Conservation (phyloP, 2,888 invertebrate genomes). For the Drosophila acutilabella region DNA sequence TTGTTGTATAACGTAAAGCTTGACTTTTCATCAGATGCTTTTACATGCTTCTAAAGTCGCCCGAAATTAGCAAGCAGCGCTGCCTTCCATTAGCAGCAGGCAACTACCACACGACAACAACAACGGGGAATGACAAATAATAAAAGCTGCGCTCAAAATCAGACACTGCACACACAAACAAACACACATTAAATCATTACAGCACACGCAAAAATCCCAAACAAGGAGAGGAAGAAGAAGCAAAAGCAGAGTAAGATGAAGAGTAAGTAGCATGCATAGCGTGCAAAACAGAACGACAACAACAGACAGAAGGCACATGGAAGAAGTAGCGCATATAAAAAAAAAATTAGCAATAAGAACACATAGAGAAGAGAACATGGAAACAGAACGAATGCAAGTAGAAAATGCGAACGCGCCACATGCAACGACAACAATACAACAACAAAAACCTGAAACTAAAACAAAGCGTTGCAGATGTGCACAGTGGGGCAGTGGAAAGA, state of each 20-base stretch:
- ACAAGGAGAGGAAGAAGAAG: constrained; percentile 7
- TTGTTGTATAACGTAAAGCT: too few relatives aligned
- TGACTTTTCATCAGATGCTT: not conserved
- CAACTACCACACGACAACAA: constrained; percentile 8
- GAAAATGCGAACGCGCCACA: constrained; percentile 67
- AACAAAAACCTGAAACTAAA: constrained; percentile 56
- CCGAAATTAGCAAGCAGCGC: constrained; percentile 28
- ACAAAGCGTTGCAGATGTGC: constrained; percentile 56
- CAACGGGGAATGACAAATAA: constrained; percentile 37
- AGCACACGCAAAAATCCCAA: constrained; percentile 39
- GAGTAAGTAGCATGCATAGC: constrained; percentile 29
- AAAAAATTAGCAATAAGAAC: constrained; percentile 66
- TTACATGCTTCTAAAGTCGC: constrained; percentile 2
- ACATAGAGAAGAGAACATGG: constrained; percentile 43
- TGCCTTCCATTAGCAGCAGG: constrained; percentile 36
- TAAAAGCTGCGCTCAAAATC: constrained; percentile 74
- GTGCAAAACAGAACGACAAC: constrained; percentile 48
- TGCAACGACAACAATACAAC: constrained; percentile 67
- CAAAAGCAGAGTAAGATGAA: constrained; percentile 1
- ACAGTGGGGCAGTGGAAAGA: not conserved
- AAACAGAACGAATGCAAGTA: constrained; percentile 46
- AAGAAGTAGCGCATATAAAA: constrained; percentile 48
- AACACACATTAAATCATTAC: constrained; percentile 64
- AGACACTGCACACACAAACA: constrained; percentile 53
- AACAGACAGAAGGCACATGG: constrained; percentile 38